These are phyloP conservation scores for Bradynema listronoti DNA, from an alignment of 1,140 invertebrate genomes.

Conservation along the genomic window DNA sequence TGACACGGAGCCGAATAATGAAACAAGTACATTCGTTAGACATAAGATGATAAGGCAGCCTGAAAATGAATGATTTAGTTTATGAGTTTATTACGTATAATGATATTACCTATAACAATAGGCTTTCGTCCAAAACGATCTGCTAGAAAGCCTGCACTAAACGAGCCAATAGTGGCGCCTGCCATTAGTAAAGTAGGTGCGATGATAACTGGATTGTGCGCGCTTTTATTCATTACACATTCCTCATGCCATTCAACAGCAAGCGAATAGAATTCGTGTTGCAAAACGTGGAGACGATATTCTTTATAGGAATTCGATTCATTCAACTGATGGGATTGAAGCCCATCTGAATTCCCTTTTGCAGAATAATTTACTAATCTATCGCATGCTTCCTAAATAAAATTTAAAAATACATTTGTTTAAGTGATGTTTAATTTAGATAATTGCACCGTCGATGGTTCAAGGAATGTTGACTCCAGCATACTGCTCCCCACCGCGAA, in stretches of 20 bases:
- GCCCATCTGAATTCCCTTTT: too few relatives aligned
- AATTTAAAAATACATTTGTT: neutral
- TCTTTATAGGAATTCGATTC: constrained; percentile 14
- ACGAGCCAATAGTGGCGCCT: constrained; percentile 49
- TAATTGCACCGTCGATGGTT: constrained; percentile 35
- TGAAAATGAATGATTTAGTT: too few relatives aligned
- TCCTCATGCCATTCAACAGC: constrained; percentile 39
- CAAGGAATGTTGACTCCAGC: constrained; percentile 49
- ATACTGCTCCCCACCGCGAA: constrained; percentile 44
- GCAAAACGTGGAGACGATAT: constrained; percentile 6
- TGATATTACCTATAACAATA: constrained; percentile 45
- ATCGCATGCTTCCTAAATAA: too few relatives aligned
- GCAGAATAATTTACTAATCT: too few relatives aligned
- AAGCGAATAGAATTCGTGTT: constrained; percentile 46
- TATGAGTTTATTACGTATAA: too few relatives aligned
- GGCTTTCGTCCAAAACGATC: constrained; percentile 53
- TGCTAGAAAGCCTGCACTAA: constrained; percentile 47
- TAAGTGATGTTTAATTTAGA: neutral
- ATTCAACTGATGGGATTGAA: too few relatives aligned
- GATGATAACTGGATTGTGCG: constrained; percentile 20
- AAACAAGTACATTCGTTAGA: too few relatives aligned
- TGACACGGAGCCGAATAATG: too few relatives aligned
- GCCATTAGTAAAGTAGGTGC: constrained; percentile 45
- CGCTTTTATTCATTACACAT: constrained; percentile 37
- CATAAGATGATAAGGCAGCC: too few relatives aligned